Conservation (phyloP, 1,140 invertebrate species). For the Danaus melanippus region DNA sequence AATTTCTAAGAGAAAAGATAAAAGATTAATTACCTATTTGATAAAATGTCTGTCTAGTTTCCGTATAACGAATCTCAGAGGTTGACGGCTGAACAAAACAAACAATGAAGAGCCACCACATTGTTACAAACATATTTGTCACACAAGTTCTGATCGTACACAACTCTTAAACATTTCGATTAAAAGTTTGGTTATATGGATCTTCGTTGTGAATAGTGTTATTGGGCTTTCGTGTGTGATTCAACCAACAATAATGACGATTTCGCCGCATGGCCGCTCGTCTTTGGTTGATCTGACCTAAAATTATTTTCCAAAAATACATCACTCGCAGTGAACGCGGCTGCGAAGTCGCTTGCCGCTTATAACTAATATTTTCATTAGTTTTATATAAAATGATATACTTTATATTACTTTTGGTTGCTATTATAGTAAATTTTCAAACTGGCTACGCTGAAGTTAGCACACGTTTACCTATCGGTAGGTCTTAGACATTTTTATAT, state of each 20-base stretch:
- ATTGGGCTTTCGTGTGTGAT: constrained; percentile 14
- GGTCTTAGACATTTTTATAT: neutral
- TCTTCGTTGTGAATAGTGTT: too few relatives aligned
- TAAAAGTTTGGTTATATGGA: neutral
- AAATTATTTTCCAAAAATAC: constrained; percentile 68
- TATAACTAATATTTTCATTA: constrained; percentile 31
- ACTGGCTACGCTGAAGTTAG: constrained; percentile 1
- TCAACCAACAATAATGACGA: constrained; percentile 33
- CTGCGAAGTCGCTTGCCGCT: constrained; percentile 34
- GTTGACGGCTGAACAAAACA: neutral
- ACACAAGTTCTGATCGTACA: neutral
- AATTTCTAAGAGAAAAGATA: neutral
- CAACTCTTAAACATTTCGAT: constrained; percentile 2
- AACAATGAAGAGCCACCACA: constrained; percentile 10
- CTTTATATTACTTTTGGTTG: too few relatives aligned
- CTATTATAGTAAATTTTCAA: too few relatives aligned
- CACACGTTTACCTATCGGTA: constrained; percentile 31
- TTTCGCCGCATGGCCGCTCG: constrained; percentile 29
- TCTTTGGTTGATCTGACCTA: constrained; percentile 47
- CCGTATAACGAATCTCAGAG: constrained; percentile 21
- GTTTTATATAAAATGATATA: neutral
- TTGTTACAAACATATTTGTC: constrained; percentile 1
- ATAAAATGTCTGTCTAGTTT: constrained; percentile 32
- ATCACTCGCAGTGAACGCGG: constrained; percentile 44
- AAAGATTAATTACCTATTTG: constrained; percentile 39